Evolutionary conservation across 2,888 invertebrate species (phyloP).

Genomic region (Apamea epomidion): DNA sequence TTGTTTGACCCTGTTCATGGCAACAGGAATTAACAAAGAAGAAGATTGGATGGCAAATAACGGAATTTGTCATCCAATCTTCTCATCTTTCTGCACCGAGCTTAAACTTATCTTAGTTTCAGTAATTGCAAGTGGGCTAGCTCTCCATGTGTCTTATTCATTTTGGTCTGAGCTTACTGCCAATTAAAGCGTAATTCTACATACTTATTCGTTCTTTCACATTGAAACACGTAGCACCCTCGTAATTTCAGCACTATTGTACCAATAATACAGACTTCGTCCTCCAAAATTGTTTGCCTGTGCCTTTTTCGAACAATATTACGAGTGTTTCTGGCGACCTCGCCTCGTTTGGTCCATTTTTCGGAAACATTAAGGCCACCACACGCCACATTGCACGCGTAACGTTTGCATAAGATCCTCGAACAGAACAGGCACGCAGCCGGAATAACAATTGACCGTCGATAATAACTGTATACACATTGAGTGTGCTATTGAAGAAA

Average conservation of each 20-base stretch:
- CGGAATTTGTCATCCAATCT: background rate
- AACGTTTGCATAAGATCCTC: constrained; percentile 83
- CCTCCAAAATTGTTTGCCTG: constrained; percentile 36
- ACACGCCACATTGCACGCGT: constrained; percentile 61
- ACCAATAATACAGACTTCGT: constrained; percentile 21
- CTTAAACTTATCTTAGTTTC: background rate
- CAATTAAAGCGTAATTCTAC: background rate
- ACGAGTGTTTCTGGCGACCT: constrained; percentile 61
- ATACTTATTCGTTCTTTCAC: background rate
- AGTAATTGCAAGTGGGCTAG: background rate
- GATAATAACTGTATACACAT: constrained; percentile 46
- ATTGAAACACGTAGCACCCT: background rate
- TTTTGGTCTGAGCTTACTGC: background rate
- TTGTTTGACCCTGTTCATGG: background rate
- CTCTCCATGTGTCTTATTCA: background rate
- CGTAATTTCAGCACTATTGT: background rate
- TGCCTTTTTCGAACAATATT: constrained; percentile 35
- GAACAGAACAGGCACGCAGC: constrained; percentile 66
- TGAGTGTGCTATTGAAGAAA: constrained; percentile 18
- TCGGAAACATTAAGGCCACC: constrained; percentile 72
- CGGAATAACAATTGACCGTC: constrained; percentile 76
- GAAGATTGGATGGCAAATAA: background rate
- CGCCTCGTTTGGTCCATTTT: constrained; percentile 65
- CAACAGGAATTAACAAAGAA: background rate
- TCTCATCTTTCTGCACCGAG: background rate